Conservation (phyloP, 2,888 invertebrate genomes). For the Marronus borbonicus region DNA sequence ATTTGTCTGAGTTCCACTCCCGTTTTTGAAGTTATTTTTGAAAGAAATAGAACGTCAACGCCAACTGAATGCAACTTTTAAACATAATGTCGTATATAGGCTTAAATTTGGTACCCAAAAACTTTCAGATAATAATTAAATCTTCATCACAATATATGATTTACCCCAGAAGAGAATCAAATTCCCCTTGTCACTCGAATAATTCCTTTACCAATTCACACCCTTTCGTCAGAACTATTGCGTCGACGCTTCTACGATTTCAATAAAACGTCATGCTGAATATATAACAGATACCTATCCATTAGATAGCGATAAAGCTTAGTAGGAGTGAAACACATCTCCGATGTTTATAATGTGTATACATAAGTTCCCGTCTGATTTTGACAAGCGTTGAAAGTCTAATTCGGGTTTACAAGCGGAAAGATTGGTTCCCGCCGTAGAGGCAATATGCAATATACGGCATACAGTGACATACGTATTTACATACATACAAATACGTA, state of each 20-base stretch:
- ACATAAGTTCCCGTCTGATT: slow-evolving; percentile 48
- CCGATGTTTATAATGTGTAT: slow-evolving; percentile 35
- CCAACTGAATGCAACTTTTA: too few species aligned
- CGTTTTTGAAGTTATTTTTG: too few species aligned
- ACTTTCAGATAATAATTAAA: too few species aligned
- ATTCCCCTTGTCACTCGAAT: not conserved
- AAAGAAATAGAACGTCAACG: too few species aligned
- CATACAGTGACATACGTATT: slow-evolving; percentile 12
- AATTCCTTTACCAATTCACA: not conserved
- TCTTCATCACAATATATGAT: too few species aligned
- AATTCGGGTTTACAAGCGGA: slow-evolving; percentile 45
- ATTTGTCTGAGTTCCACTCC: too few species aligned
- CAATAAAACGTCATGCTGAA: slow-evolving; percentile 33
- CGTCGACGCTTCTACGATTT: not conserved
- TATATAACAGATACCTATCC: slow-evolving; percentile 34
- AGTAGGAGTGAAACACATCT: slow-evolving; percentile 31
- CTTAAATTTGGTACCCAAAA: too few species aligned
- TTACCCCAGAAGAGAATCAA: not conserved
- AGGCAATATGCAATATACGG: slow-evolving; percentile 27
- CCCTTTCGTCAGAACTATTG: not conserved
- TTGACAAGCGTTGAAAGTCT: slow-evolving; percentile 46
- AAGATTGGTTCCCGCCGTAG: slow-evolving; percentile 31
- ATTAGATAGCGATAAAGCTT: slow-evolving; percentile 25
- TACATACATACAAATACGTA: not conserved
- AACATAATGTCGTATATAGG: too few species aligned